Evolutionary conservation across 1,140 invertebrate genomes (phyloP), one percentile per base, ranked within the genome.

Genomic region (Aphaenogaster rudis): DNA sequence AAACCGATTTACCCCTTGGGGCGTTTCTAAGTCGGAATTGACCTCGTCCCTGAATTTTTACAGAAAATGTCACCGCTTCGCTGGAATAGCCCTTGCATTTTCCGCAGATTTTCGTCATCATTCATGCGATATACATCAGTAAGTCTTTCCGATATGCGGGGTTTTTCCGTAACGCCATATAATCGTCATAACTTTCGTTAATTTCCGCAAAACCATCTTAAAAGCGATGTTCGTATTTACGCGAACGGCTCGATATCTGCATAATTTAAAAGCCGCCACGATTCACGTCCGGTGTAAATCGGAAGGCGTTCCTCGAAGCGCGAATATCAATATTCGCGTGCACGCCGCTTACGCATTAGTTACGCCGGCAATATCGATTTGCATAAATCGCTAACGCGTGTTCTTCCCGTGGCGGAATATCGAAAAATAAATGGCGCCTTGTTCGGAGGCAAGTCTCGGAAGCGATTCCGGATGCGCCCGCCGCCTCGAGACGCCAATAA

Each of bases 401-500:
- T 54, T 86, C 64, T 52, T 78, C 48, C 57, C 36, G 33, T 15
- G 48, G 82, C 15, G 54, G 72, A 74, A 81, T 74, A 77, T 50
- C 42, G 72, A n/a, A 28, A 63, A 79, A 91, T 61, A 86, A 88
- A 90, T 88, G 82, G 87, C 82, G 81, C 71, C 81, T 88, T 82
- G 69, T 61, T 54, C 77, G 74, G 1, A n/a, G 11, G 88, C n/a
- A 28, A 74, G 36, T 76, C 36, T 69, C 86, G 88, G 74, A 66
- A 81, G 64, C 64, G 69, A 79, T 86, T 59, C 57, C 71, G 78
- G 36, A 78, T 57, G 36, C 42, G 66, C 39, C 45, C 57, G 33
- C 52, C 36, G 64, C 36, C 80, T 39, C 63, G 87, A 91, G 89
- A 88, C 66, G 87, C 85, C 88, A 84, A 91, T 91, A 91, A 91